Evolutionary conservation across 2,113 vertebrate genomes (phyloP).

Genomic region (Illadopsis cleaveri): DNA sequence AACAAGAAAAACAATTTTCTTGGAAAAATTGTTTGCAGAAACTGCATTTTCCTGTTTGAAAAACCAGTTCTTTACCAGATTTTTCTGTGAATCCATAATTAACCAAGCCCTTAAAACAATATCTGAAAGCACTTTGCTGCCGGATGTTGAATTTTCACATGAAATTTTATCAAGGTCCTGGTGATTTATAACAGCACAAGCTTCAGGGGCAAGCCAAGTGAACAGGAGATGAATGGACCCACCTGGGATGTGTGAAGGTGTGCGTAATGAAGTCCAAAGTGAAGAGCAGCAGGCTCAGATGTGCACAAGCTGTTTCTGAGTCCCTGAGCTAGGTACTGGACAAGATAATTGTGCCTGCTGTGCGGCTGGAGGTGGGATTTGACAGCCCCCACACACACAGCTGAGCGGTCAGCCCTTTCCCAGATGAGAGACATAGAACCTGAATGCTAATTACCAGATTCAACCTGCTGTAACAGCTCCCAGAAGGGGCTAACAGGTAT

Average conservation of each 20-base stretch:
- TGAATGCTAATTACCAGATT: background rate
- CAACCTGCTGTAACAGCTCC: background rate
- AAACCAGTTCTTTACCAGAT: background rate
- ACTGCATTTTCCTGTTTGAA: background rate
- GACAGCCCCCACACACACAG: fast-evolving
- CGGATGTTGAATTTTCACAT: background rate
- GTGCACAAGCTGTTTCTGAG: background rate
- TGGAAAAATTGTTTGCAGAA: background rate
- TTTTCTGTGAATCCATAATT: background rate
- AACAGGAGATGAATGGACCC: background rate
- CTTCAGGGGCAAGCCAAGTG: background rate
- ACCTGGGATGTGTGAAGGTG: background rate
- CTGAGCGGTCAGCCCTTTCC: background rate
- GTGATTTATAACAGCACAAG: background rate
- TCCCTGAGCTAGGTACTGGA: background rate
- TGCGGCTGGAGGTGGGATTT: background rate
- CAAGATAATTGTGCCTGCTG: background rate
- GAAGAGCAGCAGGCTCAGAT: background rate
- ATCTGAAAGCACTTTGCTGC: background rate
- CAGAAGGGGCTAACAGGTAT: background rate
- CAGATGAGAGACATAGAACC: background rate
- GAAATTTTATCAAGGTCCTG: background rate
- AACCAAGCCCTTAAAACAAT: background rate
- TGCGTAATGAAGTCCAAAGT: background rate
- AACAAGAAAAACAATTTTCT: background rate